Base-by-base conservation (phyloP, 2,113 vertebrate species). In the Sapajus apella region DNA sequence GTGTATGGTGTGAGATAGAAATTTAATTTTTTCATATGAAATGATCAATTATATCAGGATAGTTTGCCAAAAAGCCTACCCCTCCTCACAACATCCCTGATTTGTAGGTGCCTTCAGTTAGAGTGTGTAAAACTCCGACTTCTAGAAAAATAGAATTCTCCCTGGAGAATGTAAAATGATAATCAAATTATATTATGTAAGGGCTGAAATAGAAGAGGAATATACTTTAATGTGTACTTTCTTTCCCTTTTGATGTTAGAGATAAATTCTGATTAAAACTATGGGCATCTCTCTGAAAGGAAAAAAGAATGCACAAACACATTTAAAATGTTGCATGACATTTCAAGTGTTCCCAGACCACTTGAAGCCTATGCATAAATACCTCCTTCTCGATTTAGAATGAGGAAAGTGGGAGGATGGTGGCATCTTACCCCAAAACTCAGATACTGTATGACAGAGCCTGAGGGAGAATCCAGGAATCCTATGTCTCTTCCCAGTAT, bases 61-160 rank as follows among this genome's bases (percentile, higher is more conserved):
- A 89, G 9, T 77, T 91, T 91, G 76, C 50, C 25, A 81, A 91
- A 72, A 87, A 95, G 50, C 45, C 21, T 3, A 68, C 81, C 25
- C 6, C 93, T 77, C 35, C 10, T 95, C 25, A 87, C 11, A 87
- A 84, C 6, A 88, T 21, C 2, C 16, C 52, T 70, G 9, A 58
- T 82, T 92, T 81, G 1, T 47, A 76, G 14, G 10, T 58, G 2
- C 12, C 83, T 47, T 90, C 66, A 82, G 93, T 47, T 92, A 32
- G 94, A 82, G 2, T 58, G 6, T 17, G 52, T 93, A 95, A 90
- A 91, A 87, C 35, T 32, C 11, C 50, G 11, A 86, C 45, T 82
- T 91, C 1, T 84, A 89, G 35, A 86, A 80, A 84, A 85, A 88
- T 58, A 89, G 23, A 96, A 86, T 89, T 95, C 21, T 93, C 32